A percentile compares a stretch with the other conserved stretches of the same genome.
phyloP scores from a whole-genome alignment of 2,797 vertebrate genomes.

The Sciurus vulgaris region DNA sequence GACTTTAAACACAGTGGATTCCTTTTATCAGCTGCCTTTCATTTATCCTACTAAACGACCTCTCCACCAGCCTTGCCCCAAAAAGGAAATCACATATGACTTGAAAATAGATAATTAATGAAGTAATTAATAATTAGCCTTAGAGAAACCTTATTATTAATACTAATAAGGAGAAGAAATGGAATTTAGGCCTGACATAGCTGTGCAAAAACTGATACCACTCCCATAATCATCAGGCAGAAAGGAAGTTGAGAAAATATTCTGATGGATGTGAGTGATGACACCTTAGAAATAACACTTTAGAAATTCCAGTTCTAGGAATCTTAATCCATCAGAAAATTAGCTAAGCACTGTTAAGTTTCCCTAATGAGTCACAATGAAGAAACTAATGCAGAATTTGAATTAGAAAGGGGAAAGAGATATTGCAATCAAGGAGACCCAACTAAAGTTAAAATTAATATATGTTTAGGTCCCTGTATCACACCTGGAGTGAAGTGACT shows the following conservation, averaged over 20 bases:
- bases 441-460: not conserved
- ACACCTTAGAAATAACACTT: slow-evolving; percentile 6
- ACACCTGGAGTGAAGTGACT: not conserved
- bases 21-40: not conserved
- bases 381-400: slow-evolving; percentile 31
- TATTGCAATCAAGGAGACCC: not conserved
- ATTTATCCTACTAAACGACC: not conserved
- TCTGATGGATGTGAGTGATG: not conserved
- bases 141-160: not conserved
- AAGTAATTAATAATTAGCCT: not conserved
- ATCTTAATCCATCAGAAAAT: slow-evolving; percentile 21
- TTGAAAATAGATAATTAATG: not conserved
- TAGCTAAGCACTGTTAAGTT: not conserved
- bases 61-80: not conserved
- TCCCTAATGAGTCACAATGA: slow-evolving; percentile 11
- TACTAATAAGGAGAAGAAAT: not conserved
- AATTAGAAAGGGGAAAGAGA: slow-evolving; percentile 20
- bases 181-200: not conserved
- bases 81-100: slow-evolving; percentile 5
- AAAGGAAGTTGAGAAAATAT: slow-evolving; percentile 45
- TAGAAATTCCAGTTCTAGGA: slow-evolving; percentile 4
- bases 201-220: not conserved
- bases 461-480: not conserved
- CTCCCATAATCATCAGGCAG: not conserved
- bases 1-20: slow-evolving; percentile 16